These are phyloP conservation scores for Rotaria magnacalcarata DNA, from an alignment of 2,888 invertebrate genomes.

Conservation along the genomic window DNA sequence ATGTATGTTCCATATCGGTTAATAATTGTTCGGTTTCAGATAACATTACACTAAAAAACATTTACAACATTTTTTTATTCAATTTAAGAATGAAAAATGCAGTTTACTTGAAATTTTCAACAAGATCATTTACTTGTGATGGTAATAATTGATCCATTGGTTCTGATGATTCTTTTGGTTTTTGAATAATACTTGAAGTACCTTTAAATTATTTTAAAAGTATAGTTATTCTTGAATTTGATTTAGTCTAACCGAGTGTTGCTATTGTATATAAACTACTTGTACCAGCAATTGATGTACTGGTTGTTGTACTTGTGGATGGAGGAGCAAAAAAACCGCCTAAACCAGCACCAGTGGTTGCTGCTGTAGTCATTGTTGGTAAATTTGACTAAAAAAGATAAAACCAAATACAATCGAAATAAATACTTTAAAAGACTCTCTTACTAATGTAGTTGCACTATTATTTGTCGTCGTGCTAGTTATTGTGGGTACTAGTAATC, in stretches of 20 bases:
- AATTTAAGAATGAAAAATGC: too few relatives aligned
- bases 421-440: background rate
- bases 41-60: background rate
- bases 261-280: background rate
- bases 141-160: constrained; percentile 35
- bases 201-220: background rate
- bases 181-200: background rate
- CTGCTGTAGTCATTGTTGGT: background rate
- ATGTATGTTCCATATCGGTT: constrained; percentile 30
- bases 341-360: background rate
- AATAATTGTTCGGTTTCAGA: constrained; percentile 25
- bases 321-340: background rate
- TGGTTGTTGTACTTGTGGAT: background rate
- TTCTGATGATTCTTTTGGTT: constrained; percentile 32
- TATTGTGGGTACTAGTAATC: background rate
- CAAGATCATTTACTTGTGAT: background rate
- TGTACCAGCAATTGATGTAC: background rate
- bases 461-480: background rate
- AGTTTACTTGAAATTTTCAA: background rate
- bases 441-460: background rate
- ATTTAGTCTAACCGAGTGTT: background rate
- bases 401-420: background rate
- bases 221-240: background rate
- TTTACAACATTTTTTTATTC: too few relatives aligned
- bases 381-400: background rate